Conservation (phyloP, 2,888 invertebrate genomes). For the Drosophila rellima region DNA sequence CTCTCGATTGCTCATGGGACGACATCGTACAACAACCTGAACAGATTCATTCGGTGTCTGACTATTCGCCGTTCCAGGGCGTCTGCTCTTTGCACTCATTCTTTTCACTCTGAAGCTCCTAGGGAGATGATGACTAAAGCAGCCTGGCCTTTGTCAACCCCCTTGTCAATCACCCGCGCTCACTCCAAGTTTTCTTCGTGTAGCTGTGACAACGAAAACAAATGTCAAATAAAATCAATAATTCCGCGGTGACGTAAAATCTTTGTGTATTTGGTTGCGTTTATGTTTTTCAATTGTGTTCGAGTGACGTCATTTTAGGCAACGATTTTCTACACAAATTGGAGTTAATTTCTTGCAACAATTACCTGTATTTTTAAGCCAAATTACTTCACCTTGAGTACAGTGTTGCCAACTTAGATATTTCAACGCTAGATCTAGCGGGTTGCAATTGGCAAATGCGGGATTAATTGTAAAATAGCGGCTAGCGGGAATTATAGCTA, state of each 20-base stretch:
- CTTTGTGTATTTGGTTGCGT: neutral
- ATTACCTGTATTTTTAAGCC: constrained; percentile 72
- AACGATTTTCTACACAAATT: constrained; percentile 18
- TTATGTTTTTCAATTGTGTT: constrained; percentile 1
- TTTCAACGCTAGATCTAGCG: too few relatives aligned
- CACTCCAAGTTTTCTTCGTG: constrained; percentile 29
- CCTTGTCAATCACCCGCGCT: constrained; percentile 33
- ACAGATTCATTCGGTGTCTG: constrained; percentile 91
- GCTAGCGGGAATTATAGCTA: too few relatives aligned
- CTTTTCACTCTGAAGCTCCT: constrained; percentile 23
- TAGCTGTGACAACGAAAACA: constrained; percentile 69
- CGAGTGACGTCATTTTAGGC: constrained; percentile 31
- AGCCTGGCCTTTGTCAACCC: constrained; percentile 49
- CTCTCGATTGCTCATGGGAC: constrained; percentile 97
- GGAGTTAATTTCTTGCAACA: constrained; percentile 30
- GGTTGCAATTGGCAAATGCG: too few relatives aligned
- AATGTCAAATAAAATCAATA: constrained; percentile 74
- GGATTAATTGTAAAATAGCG: too few relatives aligned
- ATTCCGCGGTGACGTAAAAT: constrained; percentile 43
- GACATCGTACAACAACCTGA: constrained; percentile 98
- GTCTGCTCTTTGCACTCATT: constrained; percentile 83
- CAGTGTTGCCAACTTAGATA: too few relatives aligned
- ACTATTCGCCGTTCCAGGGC: constrained; percentile 80
- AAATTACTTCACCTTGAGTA: constrained; percentile 76
- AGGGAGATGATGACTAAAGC: constrained; percentile 65